Percentiles rank a stretch among this genome's conserved stretches.
phyloP scores from a whole-genome alignment of 2,113 vertebrate genomes.

The Danio rerio region DNA sequence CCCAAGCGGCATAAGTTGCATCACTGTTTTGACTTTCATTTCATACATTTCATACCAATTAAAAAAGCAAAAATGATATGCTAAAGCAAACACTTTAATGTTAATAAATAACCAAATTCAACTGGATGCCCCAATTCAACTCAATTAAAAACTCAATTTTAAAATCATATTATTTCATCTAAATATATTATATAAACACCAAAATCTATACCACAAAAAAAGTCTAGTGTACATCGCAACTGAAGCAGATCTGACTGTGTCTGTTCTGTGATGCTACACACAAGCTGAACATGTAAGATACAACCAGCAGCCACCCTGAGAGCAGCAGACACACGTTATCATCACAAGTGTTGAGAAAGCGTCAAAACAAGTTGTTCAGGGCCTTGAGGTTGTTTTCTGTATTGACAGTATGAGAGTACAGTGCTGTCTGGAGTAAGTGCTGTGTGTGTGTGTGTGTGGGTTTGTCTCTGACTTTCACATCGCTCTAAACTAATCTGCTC shows the following conservation, averaged over 20 bases:
- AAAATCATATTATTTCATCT: no score
- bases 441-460: neutral
- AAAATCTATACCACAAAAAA: no score
- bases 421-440: neutral
- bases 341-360: neutral
- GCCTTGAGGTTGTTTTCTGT: neutral
- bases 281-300: neutral
- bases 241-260: neutral
- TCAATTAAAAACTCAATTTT: no score
- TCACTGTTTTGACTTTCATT: neutral
- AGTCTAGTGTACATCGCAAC: neutral
- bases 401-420: constrained; percentile 21
- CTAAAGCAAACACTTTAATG: neutral
- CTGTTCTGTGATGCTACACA: neutral
- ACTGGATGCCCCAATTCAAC: neutral
- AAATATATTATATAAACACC: no score
- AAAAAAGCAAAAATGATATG: neutral
- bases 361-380: neutral
- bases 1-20: neutral
- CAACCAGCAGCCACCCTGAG: neutral
- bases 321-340: neutral
- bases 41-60: neutral
- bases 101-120: neutral
- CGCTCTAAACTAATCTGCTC: constrained; percentile 36
- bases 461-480: constrained; percentile 28